A percentile compares a stretch with the other conserved stretches of the same genome.
Evolutionary conservation across 2,888 invertebrate species (phyloP).

Genomic region (Oligia fasciuncula): DNA sequence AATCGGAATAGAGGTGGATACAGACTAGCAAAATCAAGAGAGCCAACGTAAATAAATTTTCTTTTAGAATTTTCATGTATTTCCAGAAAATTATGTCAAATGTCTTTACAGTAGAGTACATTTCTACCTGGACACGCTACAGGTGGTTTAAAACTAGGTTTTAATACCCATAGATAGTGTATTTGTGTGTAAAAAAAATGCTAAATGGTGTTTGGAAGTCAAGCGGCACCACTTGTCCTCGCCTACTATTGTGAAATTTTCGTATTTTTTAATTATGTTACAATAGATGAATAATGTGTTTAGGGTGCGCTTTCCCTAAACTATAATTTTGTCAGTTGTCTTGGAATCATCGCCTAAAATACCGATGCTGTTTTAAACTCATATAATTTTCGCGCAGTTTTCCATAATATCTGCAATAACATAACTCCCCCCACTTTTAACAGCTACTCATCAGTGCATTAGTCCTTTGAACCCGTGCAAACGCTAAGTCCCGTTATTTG

Average conservation of each 20-base stretch:
- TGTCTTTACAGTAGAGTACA: background rate
- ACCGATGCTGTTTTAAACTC: background rate
- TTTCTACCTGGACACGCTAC: background rate
- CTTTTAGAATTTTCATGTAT: background rate
- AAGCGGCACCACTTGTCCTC: background rate
- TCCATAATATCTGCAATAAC: slow-evolving; percentile 5
- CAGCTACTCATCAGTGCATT: slow-evolving; percentile 3
- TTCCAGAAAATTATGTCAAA: background rate
- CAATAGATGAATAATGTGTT: background rate
- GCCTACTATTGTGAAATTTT: background rate
- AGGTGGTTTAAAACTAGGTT: background rate
- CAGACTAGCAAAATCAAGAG: background rate
- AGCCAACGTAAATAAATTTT: background rate
- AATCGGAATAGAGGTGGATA: slow-evolving; percentile 1
- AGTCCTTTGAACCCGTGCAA: slow-evolving; percentile 59
- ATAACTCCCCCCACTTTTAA: background rate
- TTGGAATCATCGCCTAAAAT: background rate
- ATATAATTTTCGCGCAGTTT: background rate
- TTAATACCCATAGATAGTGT: background rate
- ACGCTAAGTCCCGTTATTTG: slow-evolving; percentile 74
- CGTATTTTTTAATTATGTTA: background rate
- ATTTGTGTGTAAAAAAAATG: background rate
- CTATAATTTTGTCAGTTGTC: background rate
- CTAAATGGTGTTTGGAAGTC: background rate
- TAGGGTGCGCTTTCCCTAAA: background rate